A percentile compares a stretch with the other conserved stretches of the same genome.
Conservation (phyloP, 2,888 invertebrate species). For the Oasisia sp. region DNA sequence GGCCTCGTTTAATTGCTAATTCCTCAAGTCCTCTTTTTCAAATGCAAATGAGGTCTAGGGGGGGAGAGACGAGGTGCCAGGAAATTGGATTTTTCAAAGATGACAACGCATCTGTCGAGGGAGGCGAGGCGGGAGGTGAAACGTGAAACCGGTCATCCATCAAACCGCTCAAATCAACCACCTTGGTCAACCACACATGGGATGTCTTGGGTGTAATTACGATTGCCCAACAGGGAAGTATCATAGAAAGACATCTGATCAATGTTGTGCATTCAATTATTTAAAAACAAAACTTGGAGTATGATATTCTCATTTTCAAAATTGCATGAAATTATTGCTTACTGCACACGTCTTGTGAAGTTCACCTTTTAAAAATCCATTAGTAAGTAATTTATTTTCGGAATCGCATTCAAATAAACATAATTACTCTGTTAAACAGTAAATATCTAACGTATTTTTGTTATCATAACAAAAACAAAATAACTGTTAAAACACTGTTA, state of each 20-base stretch:
- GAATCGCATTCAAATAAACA: not conserved
- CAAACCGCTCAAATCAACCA: not conserved
- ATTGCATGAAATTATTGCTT: not conserved
- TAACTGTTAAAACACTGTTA: too few relatives aligned
- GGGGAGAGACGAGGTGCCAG: not conserved
- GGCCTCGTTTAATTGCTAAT: slow-evolving; percentile 12
- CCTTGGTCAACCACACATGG: not conserved
- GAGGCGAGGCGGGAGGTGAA: not conserved
- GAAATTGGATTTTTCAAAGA: slow-evolving; percentile 17
- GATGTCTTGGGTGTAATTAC: not conserved
- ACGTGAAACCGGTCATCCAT: not conserved
- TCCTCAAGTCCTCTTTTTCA: not conserved
- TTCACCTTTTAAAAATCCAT: not conserved
- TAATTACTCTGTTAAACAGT: not conserved
- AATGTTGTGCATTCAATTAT: not conserved
- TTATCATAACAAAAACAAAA: too few relatives aligned
- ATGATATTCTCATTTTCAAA: not conserved
- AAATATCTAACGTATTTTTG: not conserved
- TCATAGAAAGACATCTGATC: not conserved
- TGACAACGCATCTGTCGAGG: not conserved
- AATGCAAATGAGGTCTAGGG: not conserved
- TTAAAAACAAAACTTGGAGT: not conserved
- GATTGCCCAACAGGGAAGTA: not conserved
- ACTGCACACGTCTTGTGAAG: not conserved
- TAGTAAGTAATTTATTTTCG: too few relatives aligned